Conservation (phyloP, 1,140 invertebrate species). For the Camponotus vicinus region DNA sequence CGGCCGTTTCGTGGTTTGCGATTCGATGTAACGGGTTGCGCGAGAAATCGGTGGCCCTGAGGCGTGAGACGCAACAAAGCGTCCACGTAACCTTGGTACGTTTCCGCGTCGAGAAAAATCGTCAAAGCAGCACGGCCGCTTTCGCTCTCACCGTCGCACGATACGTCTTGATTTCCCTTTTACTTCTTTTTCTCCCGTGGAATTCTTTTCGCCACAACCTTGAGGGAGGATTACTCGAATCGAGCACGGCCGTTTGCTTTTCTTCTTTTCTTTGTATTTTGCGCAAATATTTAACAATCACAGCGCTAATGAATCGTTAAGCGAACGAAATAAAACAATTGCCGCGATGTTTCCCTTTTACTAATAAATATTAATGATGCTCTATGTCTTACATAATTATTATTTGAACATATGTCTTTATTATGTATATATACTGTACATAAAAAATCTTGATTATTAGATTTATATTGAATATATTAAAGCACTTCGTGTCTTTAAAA, state of each 20-base stretch:
- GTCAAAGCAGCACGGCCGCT: constrained; percentile 65
- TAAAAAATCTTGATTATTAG: not conserved
- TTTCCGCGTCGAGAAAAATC: constrained; percentile 74
- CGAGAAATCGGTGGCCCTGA: constrained; percentile 62
- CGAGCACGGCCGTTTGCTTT: not conserved
- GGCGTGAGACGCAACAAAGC: constrained; percentile 63
- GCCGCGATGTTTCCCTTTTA: not conserved
- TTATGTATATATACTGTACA: not conserved
- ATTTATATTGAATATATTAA: not conserved
- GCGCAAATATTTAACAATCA: constrained; percentile 13
- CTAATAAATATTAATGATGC: not conserved
- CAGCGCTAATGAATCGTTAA: not conserved
- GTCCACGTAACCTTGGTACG: constrained; percentile 70
- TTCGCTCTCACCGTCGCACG: constrained; percentile 58
- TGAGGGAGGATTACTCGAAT: constrained; percentile 20
- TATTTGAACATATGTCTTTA: not conserved
- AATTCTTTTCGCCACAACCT: constrained; percentile 61
- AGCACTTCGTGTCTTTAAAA: not conserved
- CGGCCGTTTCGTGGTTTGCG: not conserved
- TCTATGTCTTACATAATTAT: constrained; percentile 7
- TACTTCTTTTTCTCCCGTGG: constrained; percentile 53
- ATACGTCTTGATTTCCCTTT: constrained; percentile 55
- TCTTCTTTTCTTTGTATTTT: not conserved
- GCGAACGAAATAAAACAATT: not conserved
- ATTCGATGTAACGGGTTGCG: constrained; percentile 37